Evolutionary conservation across 1,140 invertebrate genomes (phyloP).

Genomic region (Heterodera schachtii): DNA sequence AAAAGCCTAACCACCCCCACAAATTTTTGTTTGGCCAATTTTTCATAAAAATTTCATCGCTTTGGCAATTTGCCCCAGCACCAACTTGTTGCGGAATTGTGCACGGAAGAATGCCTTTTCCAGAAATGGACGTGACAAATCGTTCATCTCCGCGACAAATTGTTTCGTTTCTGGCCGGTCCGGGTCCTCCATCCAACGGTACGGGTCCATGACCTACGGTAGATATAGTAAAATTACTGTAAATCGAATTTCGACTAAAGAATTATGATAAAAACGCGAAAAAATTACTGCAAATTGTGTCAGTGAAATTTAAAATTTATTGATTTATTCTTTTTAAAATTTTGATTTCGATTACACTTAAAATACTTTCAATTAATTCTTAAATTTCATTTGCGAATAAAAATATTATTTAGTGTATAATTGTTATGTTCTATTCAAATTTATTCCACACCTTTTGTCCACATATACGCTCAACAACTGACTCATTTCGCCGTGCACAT

Average conservation of each 20-base stretch:
- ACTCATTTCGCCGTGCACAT: constrained; percentile 76
- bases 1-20: constrained; percentile 32
- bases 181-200: constrained; percentile 94
- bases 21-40: constrained; percentile 5
- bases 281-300: no score
- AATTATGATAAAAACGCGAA: no score
- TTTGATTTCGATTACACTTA: no score
- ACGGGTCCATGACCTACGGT: constrained; percentile 81
- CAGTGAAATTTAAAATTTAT: no score
- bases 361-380: no score
- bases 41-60: not conserved
- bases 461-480: constrained; percentile 79
- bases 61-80: not conserved
- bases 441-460: constrained; percentile 74
- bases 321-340: no score
- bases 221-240: no score
- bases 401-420: no score
- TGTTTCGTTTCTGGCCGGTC: constrained; percentile 85
- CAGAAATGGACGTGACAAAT: constrained; percentile 82
- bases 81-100: constrained; percentile 74
- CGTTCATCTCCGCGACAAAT: constrained; percentile 89
- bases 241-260: no score
- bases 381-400: no score
- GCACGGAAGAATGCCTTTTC: constrained; percentile 76
- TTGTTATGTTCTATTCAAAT: no score